phyloP scores from a whole-genome alignment of 2,888 invertebrate species.

The Bombylius major region DNA sequence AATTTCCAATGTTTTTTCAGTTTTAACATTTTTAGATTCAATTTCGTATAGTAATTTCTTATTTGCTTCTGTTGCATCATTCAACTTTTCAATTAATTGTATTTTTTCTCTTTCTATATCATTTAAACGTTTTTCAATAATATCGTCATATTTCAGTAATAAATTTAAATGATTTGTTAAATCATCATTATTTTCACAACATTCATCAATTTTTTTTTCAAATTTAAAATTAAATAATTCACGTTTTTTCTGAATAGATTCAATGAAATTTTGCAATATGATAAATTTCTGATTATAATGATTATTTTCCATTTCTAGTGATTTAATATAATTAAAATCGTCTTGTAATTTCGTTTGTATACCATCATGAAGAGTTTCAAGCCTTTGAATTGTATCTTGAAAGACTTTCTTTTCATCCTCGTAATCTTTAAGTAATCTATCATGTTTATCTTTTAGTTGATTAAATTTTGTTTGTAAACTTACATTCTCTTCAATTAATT shows the following conservation, averaged over 20 bases:
- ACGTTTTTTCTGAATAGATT: conserved; percentile 47
- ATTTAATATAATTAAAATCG: conserved; percentile 50
- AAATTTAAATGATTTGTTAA: conserved; percentile 48
- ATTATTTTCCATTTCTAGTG: conserved; percentile 2
- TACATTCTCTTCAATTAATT: conserved; percentile 11
- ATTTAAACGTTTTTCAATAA: conserved; percentile 46
- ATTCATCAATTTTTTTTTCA: conserved; percentile 47
- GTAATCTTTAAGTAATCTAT: not conserved
- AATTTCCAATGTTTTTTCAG: conserved; percentile 24
- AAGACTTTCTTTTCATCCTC: conserved; percentile 24
- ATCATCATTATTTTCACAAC: conserved; percentile 48
- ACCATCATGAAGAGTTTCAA: conserved; percentile 31
- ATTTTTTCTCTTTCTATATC: conserved; percentile 42
- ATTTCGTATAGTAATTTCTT: too few species aligned
- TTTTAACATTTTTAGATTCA: too few species aligned
- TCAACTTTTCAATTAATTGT: conserved; percentile 36
- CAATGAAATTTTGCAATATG: conserved; percentile 53
- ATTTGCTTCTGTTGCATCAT: conserved; percentile 16
- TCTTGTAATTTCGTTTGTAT: conserved; percentile 58
- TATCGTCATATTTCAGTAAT: conserved; percentile 49
- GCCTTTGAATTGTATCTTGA: conserved; percentile 23
- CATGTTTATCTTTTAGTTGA: not conserved
- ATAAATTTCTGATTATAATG: conserved; percentile 45
- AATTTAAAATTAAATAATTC: conserved; percentile 48
- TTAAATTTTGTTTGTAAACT: too few species aligned